Evolutionary conservation across 2,888 invertebrate species (phyloP).

Genomic region (Falcaria lacertinaria): DNA sequence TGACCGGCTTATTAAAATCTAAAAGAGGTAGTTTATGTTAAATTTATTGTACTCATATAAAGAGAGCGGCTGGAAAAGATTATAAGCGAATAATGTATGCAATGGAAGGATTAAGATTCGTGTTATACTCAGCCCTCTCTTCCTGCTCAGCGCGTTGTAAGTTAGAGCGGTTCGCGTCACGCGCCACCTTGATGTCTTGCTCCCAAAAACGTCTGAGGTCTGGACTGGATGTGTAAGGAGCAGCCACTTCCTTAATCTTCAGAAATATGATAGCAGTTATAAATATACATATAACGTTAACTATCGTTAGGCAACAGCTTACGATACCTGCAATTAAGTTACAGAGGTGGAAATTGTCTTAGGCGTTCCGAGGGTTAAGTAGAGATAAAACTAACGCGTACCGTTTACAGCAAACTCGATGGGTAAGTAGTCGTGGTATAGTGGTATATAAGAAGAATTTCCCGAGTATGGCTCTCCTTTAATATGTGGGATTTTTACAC

Average conservation of each 20-base stretch:
- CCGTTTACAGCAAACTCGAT: conserved; percentile 88
- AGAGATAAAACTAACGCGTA: conserved; percentile 24
- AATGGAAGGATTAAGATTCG: too few species aligned
- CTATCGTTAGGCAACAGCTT: conserved; percentile 87
- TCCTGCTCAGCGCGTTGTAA: conserved; percentile 79
- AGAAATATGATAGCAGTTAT: conserved; percentile 88
- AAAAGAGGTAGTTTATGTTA: too few species aligned
- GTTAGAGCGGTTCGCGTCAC: conserved; percentile 83
- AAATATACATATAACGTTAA: conserved; percentile 92
- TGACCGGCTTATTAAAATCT: too few species aligned
- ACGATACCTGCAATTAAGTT: conserved; percentile 78
- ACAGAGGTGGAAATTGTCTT: too few species aligned
- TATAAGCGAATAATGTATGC: too few species aligned
- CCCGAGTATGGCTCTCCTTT: conserved; percentile 82
- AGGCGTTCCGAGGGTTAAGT: too few species aligned
- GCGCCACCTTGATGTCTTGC: conserved; percentile 86
- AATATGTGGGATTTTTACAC: conserved; percentile 84
- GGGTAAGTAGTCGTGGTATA: conserved; percentile 87
- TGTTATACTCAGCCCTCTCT: conserved; percentile 66
- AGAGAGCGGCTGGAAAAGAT: too few species aligned
- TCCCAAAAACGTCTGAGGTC: conserved; percentile 89
- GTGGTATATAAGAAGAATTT: conserved; percentile 82
- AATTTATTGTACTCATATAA: too few species aligned
- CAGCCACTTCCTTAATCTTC: conserved; percentile 91
- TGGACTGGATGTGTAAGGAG: conserved; percentile 87